Conservation (phyloP, 2,797 vertebrate species). For the Channa striata region DNA sequence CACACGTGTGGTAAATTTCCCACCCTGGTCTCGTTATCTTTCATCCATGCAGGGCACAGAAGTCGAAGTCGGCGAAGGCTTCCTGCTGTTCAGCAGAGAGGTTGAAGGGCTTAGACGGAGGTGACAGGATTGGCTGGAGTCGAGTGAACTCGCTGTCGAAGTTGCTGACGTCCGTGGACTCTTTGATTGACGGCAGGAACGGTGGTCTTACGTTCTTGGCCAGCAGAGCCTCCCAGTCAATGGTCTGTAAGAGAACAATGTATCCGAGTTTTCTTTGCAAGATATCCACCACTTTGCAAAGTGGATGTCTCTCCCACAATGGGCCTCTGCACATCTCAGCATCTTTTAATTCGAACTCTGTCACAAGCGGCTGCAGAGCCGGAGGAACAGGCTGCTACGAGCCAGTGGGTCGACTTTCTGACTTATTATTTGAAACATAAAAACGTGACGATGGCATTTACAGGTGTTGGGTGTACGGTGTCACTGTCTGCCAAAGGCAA, state of each 20-base stretch:
- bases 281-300: too few species aligned
- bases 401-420: too few species aligned
- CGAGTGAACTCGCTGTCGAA: conserved; percentile 94
- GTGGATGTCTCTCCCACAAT: too few species aligned
- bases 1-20: not conserved
- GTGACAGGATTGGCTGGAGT: conserved; percentile 88
- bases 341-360: too few species aligned
- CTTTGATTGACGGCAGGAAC: conserved; percentile 86
- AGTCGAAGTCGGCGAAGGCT: conserved; percentile 91
- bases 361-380: too few species aligned
- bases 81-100: conserved; percentile 87
- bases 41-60: conserved; percentile 82
- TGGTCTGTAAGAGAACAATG: conserved; percentile 71
- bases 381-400: too few species aligned
- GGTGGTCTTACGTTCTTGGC: conserved; percentile 86
- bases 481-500: too few species aligned
- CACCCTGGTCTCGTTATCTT: conserved; percentile 3
- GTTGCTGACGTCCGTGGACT: conserved; percentile 87
- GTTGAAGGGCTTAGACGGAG: conserved; percentile 78
- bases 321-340: too few species aligned
- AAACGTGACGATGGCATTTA: too few species aligned
- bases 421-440: too few species aligned
- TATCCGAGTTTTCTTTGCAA: too few species aligned
- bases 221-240: conserved; percentile 90
- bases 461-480: too few species aligned